Evolutionary conservation across 1,140 invertebrate genomes (phyloP), one percentile per base, ranked within the genome.

Genomic region (Rhagoletis zephyria): DNA sequence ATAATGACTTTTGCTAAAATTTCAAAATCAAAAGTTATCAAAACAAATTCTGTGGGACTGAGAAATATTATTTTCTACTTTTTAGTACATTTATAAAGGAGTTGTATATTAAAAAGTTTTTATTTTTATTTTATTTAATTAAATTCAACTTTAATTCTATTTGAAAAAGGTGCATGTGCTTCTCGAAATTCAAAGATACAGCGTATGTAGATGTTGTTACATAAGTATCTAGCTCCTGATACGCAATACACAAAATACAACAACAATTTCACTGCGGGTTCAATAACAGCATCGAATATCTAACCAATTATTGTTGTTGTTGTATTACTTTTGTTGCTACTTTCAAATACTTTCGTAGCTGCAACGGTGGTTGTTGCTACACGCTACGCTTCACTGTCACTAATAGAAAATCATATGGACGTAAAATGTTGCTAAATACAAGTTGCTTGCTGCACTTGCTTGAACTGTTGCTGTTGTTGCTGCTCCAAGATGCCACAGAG

Each of bases 301-400:
- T 81, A 81, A 59, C 4, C 74, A 81, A 19, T n/a, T 9, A 19
- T 81, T 81, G 74, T 56, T 81, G 19, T n/a, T 9, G 14, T 81
- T 81, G 74, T 56, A 56, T 56, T 81, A 63, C 16, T 63, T 63
- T 4, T n/a, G n/a, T 63, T 63, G 61, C n/a, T 63, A 63, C 51
- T 63, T 63, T 0, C 12, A 63, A 63, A 6, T 63, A 63, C 16
- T 63, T n/a, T 63, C 3, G 12, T 0, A 63, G 4, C 61, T 1
- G 9, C 4, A 9, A 63, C 12, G 7, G 61, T 16, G 12, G 61
- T 81, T 81, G 45, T 56, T 56, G n/a, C 74, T 59, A 30, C 74
- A 1, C 48, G n/a, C 74, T 59, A 30, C 74, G 0, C 48, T 51
- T 77, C 70, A 77, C 70, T 77, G 70, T 51, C 70, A 77, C 45